These are phyloP conservation scores for Leucophenga maculata DNA, from an alignment of 2,888 invertebrate species.

Conservation along the genomic window DNA sequence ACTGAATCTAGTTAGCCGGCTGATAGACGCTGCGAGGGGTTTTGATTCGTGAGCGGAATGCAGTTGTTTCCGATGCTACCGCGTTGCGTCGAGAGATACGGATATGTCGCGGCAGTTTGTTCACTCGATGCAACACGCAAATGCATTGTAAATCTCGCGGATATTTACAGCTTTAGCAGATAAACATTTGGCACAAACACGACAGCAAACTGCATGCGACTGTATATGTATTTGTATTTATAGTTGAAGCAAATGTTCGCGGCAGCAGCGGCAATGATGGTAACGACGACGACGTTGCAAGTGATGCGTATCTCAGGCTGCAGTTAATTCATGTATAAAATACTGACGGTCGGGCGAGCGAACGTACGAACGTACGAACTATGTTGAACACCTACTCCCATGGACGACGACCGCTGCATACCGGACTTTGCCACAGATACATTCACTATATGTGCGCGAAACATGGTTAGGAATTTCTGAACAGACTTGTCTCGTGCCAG, in stretches of 20 bases:
- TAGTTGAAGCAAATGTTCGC: not conserved
- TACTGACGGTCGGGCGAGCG: not conserved
- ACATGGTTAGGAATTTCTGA: slow-evolving; percentile 41
- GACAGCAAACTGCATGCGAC: not conserved
- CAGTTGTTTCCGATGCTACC: not conserved
- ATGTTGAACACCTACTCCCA: slow-evolving; percentile 28
- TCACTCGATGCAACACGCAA: slow-evolving; percentile 33
- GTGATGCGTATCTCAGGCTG: not conserved
- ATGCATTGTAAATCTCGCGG: slow-evolving; percentile 69
- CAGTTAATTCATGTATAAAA: not conserved
- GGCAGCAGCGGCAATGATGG: not conserved
- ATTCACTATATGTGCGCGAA: not conserved
- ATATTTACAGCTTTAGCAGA: slow-evolving; percentile 68
- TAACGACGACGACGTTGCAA: slow-evolving; percentile 6
- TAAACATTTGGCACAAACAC: slow-evolving; percentile 43
- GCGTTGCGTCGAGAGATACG: not conserved
- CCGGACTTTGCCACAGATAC: not conserved
- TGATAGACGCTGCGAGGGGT: not conserved
- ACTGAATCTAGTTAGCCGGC: too few species aligned
- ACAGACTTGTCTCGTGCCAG: slow-evolving; percentile 8
- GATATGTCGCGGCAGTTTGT: not conserved
- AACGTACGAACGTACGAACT: not conserved
- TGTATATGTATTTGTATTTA: too few species aligned
- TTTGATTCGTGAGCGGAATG: not conserved
- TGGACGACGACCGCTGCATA: not conserved